These are phyloP conservation scores for Portunus trituberculatus DNA, from an alignment of 1,140 invertebrate species.

Conservation along the genomic window DNA sequence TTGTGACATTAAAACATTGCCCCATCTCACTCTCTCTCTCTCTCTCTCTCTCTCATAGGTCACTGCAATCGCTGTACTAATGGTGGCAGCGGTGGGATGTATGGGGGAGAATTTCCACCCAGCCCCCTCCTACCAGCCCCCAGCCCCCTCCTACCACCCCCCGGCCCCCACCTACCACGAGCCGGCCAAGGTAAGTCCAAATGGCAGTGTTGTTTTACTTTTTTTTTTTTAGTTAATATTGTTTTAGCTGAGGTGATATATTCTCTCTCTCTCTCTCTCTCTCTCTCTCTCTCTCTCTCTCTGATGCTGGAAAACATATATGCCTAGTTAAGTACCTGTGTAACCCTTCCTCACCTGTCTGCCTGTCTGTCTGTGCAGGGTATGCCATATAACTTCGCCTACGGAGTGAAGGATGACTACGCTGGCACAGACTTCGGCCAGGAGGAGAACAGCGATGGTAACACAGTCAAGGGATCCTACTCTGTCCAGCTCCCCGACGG, in stretches of 20 bases:
- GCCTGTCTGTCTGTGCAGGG: not conserved
- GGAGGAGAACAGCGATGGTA: conserved; percentile 77
- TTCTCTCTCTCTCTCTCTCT: too few relatives aligned
- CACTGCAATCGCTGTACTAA: not conserved
- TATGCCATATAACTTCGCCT: conserved; percentile 77
- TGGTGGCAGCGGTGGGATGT: not conserved
- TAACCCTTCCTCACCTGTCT: too few relatives aligned
- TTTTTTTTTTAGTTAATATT: too few relatives aligned
- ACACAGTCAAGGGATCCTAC: conserved; percentile 78
- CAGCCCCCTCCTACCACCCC: not conserved
- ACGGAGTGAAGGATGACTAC: conserved; percentile 78
- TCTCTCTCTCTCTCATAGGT: not conserved
- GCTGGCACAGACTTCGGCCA: conserved; percentile 77
- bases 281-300: too few relatives aligned
- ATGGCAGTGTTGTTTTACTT: too few relatives aligned
- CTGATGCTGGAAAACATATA: too few relatives aligned
- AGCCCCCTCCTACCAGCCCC: too few relatives aligned
- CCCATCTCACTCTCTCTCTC: conserved; percentile 15
- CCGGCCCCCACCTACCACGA: not conserved
- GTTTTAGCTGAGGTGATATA: too few relatives aligned
- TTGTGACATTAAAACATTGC: too few relatives aligned
- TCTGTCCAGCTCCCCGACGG: conserved; percentile 78
- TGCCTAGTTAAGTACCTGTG: too few relatives aligned
- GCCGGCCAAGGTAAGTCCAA: too few relatives aligned
- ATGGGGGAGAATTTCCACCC: not conserved